Evolutionary conservation across 2,113 vertebrate genomes (phyloP), one percentile per base, ranked within the genome.

Genomic region (Guaruba guarouba): DNA sequence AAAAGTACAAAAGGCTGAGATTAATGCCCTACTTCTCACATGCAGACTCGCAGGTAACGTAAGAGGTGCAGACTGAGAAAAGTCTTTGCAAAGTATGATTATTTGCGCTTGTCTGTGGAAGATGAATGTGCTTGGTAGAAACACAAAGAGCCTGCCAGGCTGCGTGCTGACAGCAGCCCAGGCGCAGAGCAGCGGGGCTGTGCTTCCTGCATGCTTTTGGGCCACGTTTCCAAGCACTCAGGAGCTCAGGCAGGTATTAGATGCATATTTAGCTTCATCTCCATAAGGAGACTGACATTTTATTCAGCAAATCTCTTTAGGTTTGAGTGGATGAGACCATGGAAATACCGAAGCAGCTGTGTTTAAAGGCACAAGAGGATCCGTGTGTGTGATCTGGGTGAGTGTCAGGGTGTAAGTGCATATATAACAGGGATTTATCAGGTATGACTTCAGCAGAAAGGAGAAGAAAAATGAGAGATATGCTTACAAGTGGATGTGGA

Each of bases 31-130:
- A 0, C 79, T 54, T 71, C 52, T 66, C 39, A 5, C 75, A 37
- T 14, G 44, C 80, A 5, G 35, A 63, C 68, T 29, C 19, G 35
- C 46, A n/a, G 55, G 39, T 16, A 0, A 0, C 0, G 6, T 1
- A 37, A 57, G 71, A 88, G 31, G 13, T 20, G 54, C 43, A 24
- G 54, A 4, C 37, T 17, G 43, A 11, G 35, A 22, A n/a, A 46
- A 2, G 8, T 13, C 68, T 57, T 18, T 31, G 51, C 15, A 25
- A 48, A 63, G 44, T 7, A 4, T 25, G 74, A 13, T 73, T 33
- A 22, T 84, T 77, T 35, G 8, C 25, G 16, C 14, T 63, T 22
- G 49, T 11, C 54, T 46, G 54, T 17, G 11, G 85, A 10, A 88
- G 52, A 52, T 29, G 12, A 64, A 33, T 1, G 6, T 10, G 33